Base-by-base conservation (phyloP, 35 echinoderm and acorn worm genomes). In the Acanthaster planci region DNA sequence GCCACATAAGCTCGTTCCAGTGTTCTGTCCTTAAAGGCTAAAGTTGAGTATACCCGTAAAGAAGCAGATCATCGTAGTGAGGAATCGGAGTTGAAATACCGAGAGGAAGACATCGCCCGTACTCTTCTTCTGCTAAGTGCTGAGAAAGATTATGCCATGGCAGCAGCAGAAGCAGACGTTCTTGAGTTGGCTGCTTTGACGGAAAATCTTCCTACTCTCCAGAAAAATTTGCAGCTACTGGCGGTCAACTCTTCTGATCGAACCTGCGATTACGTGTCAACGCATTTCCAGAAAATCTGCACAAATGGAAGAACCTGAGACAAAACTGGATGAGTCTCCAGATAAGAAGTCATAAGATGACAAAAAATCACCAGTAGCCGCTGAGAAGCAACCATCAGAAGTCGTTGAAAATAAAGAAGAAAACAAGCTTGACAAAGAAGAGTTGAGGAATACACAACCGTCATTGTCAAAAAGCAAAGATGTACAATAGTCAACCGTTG, bases 81-180 rank as follows among this genome's bases (percentile, higher is more conserved):
- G 19, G 80, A 82, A 51, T 76, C 86, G 19, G 52, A 60, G 2
- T 38, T 88, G 50, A 22, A 52, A 15, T 29, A 39, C 10, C 26
- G 57, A 80, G 86, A 88, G 57, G 52, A 39, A 80, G 77, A 88
- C 16, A 27, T 88, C 30, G 86, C 86, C 1, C 78, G 60, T 60
- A 55, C 76, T 29, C 51, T 88, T 52, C 86, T 88, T 7, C n/a
- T 88, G 37, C 86, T 88, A 1, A 37, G 77, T 32, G 86, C 86
- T 21, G 55, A 88, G 31, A 88, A 64, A 40, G 86, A 80, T 8
- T 88, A 55, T 40, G 34, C 86, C 30, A 88, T 88, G 86, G 77
- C 86, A 38, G 51, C 80, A 47, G 86, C 38, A 60, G 86, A 88
- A 80, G 86, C 86, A 21, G 86, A 80, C 3, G n/a, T 88, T 8